phyloP scores from a whole-genome alignment of 2,113 vertebrate genomes.

The Callipepla californica region DNA sequence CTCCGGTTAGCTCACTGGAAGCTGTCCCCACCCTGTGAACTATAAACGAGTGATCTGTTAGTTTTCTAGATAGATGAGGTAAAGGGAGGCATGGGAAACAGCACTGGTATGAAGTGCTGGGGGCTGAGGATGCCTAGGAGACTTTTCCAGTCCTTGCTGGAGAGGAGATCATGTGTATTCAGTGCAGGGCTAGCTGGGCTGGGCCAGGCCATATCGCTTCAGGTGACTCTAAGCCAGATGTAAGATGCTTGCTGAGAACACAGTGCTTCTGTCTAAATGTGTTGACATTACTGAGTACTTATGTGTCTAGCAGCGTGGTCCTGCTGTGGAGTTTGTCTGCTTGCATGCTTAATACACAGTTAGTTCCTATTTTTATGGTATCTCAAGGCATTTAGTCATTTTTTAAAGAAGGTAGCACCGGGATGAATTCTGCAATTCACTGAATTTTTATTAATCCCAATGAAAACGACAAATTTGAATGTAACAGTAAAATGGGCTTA shows the following conservation, averaged over 20 bases:
- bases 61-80: neutral
- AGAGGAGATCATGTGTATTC: neutral
- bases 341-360: neutral
- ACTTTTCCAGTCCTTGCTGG: neutral
- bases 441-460: neutral
- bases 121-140: neutral
- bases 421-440: neutral
- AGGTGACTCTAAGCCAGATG: neutral
- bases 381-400: neutral
- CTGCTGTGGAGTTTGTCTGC: neutral
- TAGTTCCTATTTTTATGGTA: neutral
- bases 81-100: neutral
- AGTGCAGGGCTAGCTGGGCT: neutral
- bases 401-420: neutral
- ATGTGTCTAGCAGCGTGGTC: neutral
- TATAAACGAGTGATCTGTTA: neutral
- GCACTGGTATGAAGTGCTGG: neutral
- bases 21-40: accelerated
- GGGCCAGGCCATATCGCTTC: accelerated
- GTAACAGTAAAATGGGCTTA: neutral
- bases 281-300: neutral
- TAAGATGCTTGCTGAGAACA: neutral
- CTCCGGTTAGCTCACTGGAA: accelerated
- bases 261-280: neutral
- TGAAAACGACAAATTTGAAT: neutral